Base-by-base conservation (phyloP, 1,140 invertebrate species). In the Sminthurinus signatus region DNA sequence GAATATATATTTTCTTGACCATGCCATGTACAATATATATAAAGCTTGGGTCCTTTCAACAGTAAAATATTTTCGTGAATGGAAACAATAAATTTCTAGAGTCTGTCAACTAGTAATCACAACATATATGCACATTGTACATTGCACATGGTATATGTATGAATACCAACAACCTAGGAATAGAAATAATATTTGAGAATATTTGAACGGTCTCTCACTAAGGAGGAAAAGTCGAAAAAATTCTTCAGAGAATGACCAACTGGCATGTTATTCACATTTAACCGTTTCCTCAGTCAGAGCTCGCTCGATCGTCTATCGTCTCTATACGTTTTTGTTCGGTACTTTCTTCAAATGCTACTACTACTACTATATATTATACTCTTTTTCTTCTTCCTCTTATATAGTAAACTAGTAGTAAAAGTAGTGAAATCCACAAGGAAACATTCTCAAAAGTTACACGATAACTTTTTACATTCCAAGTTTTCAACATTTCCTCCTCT, bases 71-170 rank as follows among this genome's bases (percentile, higher is more conserved):
- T 64, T 39, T 59, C 62, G 62, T 64, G 62, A 55, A 51, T 57
- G 14, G 21, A 52, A 39, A 58, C 62, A 57, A 64, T 64, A 58
- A 64, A 64, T 58, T 58, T 29, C 31, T 36, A 27, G 29, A 50
- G 51, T 59, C 42, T 46, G 57, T 59, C 62, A 64, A 59, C 55
- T 64, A 50, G 23, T 64, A 64, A 64, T 64, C 62, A 64, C 39
- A 58, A 23, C 25, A 25, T 58, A 58, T 58, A 23, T 29, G 29
- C 1, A 56, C 15, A n/a, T n/a, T n/a, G n/a, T n/a, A n/a, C n/a
- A n/a, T n/a, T n/a, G n/a, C n/a, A n/a, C n/a, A n/a, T n/a, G n/a
- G 32, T 36, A 15, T 36, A 15, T 36, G 32, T 36, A 39, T n/a
- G 29, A n/a, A n/a, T n/a, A n/a, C n/a, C n/a, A n/a, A n/a, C n/a